Evolutionary conservation across 2,797 vertebrate species (phyloP), one percentile per base, ranked within the genome.

Genomic region (Smutsia gigantea): DNA sequence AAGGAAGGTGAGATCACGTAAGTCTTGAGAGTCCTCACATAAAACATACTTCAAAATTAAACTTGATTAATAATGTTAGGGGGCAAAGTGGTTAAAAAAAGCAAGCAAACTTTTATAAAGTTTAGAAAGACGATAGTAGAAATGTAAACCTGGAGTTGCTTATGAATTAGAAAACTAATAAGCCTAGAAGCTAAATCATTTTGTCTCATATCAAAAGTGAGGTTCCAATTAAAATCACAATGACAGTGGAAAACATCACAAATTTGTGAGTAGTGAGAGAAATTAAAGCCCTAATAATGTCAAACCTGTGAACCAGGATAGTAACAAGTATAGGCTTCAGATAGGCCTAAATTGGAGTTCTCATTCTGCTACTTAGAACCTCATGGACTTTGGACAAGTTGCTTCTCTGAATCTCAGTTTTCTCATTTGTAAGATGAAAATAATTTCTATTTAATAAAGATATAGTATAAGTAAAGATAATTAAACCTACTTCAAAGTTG

Each of bases 21-120:
- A 46, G 0, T 61, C 25, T 25, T 72, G 3, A 8, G 29, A 82
- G 9, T 61, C 21, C 34, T 95, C 53, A 78, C 10, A 39, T 51
- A 85, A 85, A 75, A 82, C 21, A 37, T 29, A 86, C 85, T 78
- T 94, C 49, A 59, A 91, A 86, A 66, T 84, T 93, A 79, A 95
- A 55, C 46, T 53, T 96, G 39, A 31, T 94, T n/a, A 75, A 34
- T 69, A 75, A 91, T n/a, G 39, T 90, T 85, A 63, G 17, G 4
- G 21, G 6, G 11, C 61, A 64, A 78, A 53, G 7, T 79, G n/a
- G 39, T 78, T 87, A 14, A 31, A 11, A 71, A 92, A 85, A 84
- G 29, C n/a, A 53, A 64, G 49, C 17, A 34, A 23, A 59, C 23
- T 31, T 79, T 94, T 83, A 84, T 93, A 71, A 93, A 94, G 7